Conservation (phyloP, 1,140 invertebrate genomes). For the Nebria ingens region DNA sequence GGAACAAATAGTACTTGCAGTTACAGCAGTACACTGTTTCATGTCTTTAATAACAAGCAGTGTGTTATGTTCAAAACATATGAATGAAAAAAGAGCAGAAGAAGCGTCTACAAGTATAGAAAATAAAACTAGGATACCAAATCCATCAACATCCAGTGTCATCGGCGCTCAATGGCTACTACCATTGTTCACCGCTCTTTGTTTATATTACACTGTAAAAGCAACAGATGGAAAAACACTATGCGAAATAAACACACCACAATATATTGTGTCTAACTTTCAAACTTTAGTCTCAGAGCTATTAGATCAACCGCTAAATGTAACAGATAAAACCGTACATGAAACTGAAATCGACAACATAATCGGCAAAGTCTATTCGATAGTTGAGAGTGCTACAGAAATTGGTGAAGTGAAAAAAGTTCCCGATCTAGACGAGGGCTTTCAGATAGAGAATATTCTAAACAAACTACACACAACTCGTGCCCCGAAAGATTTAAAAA, state of each 20-base stretch:
- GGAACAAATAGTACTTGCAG: not conserved
- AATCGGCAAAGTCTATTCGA: not conserved
- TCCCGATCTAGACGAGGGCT: not conserved
- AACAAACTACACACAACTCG: not conserved
- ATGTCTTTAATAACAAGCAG: not conserved
- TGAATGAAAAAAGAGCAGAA: not conserved
- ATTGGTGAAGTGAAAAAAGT: not conserved
- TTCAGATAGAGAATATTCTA: not conserved
- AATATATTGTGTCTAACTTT: not conserved
- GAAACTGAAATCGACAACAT: not conserved
- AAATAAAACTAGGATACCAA: not conserved
- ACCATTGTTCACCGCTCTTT: not conserved
- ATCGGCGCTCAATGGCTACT: not conserved
- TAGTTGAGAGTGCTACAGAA: not conserved
- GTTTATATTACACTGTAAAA: not conserved
- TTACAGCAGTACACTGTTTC: not conserved
- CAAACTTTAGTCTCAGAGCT: not conserved
- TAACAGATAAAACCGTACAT: not conserved
- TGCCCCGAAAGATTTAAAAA: not conserved
- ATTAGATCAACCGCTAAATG: not conserved
- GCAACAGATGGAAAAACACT: not conserved
- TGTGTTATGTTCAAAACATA: not conserved
- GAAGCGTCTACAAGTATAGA: not conserved
- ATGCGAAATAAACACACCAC: not conserved
- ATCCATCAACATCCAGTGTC: not conserved